A percentile compares a stretch with the other conserved stretches of the same genome.
phyloP scores from a whole-genome alignment of 2,113 vertebrate species.

The Alectura lathami region DNA sequence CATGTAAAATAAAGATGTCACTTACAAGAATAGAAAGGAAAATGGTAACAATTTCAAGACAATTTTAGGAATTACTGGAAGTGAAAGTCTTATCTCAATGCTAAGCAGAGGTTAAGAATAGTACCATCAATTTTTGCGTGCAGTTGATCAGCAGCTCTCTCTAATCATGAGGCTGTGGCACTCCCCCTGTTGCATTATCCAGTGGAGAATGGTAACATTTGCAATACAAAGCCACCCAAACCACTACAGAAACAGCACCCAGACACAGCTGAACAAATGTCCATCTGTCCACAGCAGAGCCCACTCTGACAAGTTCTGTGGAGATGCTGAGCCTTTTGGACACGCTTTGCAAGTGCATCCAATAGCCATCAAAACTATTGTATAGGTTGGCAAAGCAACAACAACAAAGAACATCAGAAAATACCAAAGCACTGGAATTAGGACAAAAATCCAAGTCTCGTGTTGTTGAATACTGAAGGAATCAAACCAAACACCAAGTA shows the following conservation, averaged over 20 bases:
- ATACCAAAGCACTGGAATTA: not conserved
- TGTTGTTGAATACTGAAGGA: not conserved
- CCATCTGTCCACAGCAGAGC: not conserved
- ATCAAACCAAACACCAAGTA: not conserved
- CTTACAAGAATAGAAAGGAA: not conserved
- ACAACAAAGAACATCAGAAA: not conserved
- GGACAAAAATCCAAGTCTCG: not conserved
- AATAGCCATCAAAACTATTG: not conserved
- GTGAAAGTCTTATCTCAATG: not conserved
- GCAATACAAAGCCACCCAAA: not conserved
- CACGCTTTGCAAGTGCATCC: not conserved
- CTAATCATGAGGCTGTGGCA: not conserved
- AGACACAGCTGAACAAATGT: not conserved
- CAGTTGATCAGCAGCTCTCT: not conserved
- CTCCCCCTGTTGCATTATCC: not conserved
- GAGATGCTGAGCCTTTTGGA: not conserved
- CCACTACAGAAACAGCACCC: not conserved
- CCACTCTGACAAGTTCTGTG: not conserved
- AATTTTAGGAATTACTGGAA: not conserved
- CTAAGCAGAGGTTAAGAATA: not conserved
- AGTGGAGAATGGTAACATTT: not conserved
- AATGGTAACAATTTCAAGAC: not conserved
- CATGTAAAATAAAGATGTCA: not conserved
- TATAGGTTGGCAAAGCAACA: not conserved
- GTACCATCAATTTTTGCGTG: not conserved